These are phyloP conservation scores for Trematocara zebra DNA, from an alignment of 2,113 vertebrate species.

Conservation along the genomic window DNA sequence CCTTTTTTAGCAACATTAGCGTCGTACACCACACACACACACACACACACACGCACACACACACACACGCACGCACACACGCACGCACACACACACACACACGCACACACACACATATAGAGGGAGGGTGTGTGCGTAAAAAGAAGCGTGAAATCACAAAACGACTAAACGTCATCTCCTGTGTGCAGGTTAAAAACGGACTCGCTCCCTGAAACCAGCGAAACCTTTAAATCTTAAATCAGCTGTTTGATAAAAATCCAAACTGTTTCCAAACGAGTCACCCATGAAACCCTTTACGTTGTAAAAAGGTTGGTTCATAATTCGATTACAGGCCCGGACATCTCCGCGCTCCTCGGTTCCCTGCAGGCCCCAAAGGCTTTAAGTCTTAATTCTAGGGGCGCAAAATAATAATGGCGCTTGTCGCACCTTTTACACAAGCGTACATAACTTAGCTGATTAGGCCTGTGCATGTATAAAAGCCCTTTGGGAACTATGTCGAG, in stretches of 20 bases:
- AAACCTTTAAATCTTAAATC: background rate
- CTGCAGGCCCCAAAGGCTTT: background rate
- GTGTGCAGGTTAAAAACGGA: too few relatives aligned
- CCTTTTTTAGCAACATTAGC: background rate
- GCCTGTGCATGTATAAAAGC: slow-evolving; percentile 24
- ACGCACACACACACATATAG: rapidly evolving
- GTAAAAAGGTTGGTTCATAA: background rate
- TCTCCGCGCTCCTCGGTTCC: background rate
- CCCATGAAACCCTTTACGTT: background rate
- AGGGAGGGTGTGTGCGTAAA: background rate
- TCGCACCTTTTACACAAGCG: slow-evolving; percentile 9
- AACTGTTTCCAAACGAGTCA: background rate
- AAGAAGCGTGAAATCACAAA: background rate
- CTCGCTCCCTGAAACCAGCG: background rate
- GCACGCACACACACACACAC: rapidly evolving
- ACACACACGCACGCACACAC: rapidly evolving
- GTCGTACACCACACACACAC: background rate
- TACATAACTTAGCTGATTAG: slow-evolving; percentile 60
- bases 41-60: background rate
- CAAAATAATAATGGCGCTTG: background rate
- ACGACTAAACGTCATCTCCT: rapidly evolving
- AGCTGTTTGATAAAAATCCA: background rate
- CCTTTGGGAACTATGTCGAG: slow-evolving; percentile 65
- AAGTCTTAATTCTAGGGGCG: background rate
- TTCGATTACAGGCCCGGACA: background rate